Evolutionary conservation across 2,888 invertebrate genomes (phyloP).

Genomic region (Diogma glabrata): DNA sequence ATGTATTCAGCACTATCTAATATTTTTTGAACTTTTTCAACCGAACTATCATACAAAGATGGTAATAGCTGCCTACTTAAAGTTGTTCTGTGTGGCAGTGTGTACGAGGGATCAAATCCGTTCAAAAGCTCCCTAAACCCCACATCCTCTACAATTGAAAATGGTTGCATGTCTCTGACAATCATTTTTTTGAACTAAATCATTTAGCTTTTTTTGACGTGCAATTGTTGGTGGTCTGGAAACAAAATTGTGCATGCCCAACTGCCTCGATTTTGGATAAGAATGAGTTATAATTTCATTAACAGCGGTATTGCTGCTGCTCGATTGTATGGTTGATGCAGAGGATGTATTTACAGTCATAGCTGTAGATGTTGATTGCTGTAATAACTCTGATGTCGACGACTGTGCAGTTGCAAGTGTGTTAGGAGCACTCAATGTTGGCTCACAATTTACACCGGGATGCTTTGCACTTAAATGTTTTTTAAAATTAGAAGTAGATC

Average conservation of each 20-base stretch:
- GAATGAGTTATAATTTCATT: no score
- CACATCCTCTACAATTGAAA: slow-evolving; percentile 17
- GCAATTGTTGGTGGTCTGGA: not conserved
- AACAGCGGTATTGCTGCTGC: no score
- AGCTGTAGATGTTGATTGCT: not conserved
- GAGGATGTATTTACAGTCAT: no score
- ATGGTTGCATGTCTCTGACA: slow-evolving; percentile 15
- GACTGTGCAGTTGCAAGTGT: not conserved
- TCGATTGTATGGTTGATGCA: no score
- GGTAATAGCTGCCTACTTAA: slow-evolving; percentile 11
- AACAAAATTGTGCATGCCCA: not conserved
- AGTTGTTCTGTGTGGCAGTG: slow-evolving; percentile 22
- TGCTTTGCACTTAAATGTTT: not conserved
- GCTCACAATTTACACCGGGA: not conserved
- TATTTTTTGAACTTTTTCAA: not conserved
- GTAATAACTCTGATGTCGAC: not conserved
- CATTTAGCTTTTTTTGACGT: slow-evolving; percentile 13
- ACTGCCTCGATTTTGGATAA: not conserved
- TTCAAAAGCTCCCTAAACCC: slow-evolving; percentile 21
- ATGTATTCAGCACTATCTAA: not conserved
- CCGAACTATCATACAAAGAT: not conserved
- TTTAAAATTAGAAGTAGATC: not conserved
- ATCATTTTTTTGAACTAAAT: slow-evolving; percentile 13
- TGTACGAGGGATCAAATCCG: slow-evolving; percentile 22
- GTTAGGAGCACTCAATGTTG: no score